Evolutionary conservation across 2,797 vertebrate genomes (phyloP).

Genomic region (Sebastes ruberrimus): DNA sequence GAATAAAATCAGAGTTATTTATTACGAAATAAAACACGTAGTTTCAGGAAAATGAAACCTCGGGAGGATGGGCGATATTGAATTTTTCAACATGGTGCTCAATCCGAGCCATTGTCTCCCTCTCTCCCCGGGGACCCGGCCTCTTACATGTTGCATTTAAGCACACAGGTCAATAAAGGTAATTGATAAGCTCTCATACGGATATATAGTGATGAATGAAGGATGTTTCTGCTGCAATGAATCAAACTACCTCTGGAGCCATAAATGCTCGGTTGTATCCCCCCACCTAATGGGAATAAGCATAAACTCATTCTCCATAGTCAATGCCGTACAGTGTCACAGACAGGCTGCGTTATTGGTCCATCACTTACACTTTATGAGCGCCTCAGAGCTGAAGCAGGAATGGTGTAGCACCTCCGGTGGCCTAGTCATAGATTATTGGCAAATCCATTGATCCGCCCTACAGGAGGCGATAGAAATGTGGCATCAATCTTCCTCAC

Average conservation of each 20-base stretch:
- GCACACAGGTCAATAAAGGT: slow-evolving; percentile 73
- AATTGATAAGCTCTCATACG: slow-evolving; percentile 77
- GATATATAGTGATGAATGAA: slow-evolving; percentile 76
- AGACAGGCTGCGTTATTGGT: slow-evolving; percentile 60
- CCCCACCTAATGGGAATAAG: slow-evolving; percentile 64
- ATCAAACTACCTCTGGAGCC: slow-evolving; percentile 50
- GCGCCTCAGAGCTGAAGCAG: slow-evolving; percentile 40
- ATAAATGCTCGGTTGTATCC: slow-evolving; percentile 44
- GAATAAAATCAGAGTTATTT: slow-evolving; percentile 71
- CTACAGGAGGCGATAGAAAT: slow-evolving; percentile 19
- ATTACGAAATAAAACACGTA: slow-evolving; percentile 65
- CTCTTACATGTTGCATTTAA: slow-evolving; percentile 65
- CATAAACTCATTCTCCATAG: slow-evolving; percentile 61
- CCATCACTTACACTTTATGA: slow-evolving; percentile 79
- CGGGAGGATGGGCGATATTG: slow-evolving; percentile 57
- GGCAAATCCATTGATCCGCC: slow-evolving; percentile 66
- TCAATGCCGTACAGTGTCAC: slow-evolving; percentile 40
- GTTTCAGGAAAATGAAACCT: slow-evolving; percentile 69
- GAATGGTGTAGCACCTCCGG: slow-evolving; percentile 23
- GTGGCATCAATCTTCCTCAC: slow-evolving; percentile 48
- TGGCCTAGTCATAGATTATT: slow-evolving; percentile 67
- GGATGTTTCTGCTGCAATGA: slow-evolving; percentile 45
- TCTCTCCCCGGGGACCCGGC: slow-evolving; percentile 16
- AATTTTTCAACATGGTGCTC: slow-evolving; percentile 55
- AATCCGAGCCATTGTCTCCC: slow-evolving; percentile 50